These are phyloP conservation scores for Frieseomelitta varia DNA, from an alignment of 1,140 invertebrate genomes.

Conservation along the genomic window DNA sequence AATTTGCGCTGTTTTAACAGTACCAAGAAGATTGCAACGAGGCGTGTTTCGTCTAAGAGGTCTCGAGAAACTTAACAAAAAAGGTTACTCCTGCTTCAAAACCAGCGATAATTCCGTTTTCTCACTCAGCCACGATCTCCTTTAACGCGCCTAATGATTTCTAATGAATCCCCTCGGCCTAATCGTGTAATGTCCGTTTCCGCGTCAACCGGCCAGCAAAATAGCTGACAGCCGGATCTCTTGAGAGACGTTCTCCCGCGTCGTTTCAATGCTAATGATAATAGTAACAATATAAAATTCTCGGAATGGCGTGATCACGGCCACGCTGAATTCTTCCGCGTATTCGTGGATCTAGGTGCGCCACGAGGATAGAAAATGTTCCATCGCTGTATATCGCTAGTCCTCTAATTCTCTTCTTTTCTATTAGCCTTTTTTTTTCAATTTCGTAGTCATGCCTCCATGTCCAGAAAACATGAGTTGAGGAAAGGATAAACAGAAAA, in stretches of 20 bases:
- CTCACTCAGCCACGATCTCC: not conserved
- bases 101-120: slow-evolving; percentile 55
- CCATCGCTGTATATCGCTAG: not conserved
- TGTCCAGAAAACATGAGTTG: not conserved
- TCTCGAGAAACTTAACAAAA: not conserved
- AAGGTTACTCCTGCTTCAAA: slow-evolving; percentile 4
- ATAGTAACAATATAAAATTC: slow-evolving; percentile 68
- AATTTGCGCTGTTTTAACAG: slow-evolving; percentile 56
- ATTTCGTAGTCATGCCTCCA: not conserved
- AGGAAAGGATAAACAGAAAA: not conserved
- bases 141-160: slow-evolving; percentile 52
- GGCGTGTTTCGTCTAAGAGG: slow-evolving; percentile 28
- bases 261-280: slow-evolving; percentile 64
- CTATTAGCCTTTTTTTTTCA: slow-evolving; percentile 26
- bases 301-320: slow-evolving; percentile 51
- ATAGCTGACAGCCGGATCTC: slow-evolving; percentile 28
- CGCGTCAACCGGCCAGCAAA: slow-evolving; percentile 44
- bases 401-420: not conserved
- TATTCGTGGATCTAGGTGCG: not conserved
- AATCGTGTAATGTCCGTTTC: slow-evolving; percentile 62
- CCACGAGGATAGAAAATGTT: not conserved
- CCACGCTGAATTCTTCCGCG: slow-evolving; percentile 31
- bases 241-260: slow-evolving; percentile 24
- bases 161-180: slow-evolving; percentile 62
- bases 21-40: slow-evolving; percentile 52